These are phyloP conservation scores for Pontoporia blainvillei DNA, from an alignment of 2,113 vertebrate species.

Conservation along the genomic window DNA sequence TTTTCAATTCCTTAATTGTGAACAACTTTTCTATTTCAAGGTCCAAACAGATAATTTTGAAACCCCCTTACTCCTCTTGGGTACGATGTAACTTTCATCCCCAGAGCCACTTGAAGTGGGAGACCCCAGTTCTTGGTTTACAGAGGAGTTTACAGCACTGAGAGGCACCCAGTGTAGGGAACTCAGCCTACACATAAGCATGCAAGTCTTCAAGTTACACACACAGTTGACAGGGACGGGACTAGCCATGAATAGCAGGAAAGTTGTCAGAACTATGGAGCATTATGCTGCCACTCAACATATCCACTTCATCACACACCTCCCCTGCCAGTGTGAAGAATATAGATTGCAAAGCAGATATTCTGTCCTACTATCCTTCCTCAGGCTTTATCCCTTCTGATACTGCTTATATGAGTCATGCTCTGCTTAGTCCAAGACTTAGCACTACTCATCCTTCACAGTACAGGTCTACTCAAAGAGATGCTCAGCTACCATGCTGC, in stretches of 20 bases:
- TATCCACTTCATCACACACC: neutral
- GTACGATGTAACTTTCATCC: neutral
- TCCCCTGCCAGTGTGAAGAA: neutral
- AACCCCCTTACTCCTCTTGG: neutral
- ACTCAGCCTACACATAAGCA: neutral
- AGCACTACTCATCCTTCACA: neutral
- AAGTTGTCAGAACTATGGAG: neutral
- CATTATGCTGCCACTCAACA: neutral
- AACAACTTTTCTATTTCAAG: neutral
- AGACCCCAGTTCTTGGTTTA: neutral
- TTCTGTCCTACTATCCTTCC: neutral
- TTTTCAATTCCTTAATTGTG: conserved; percentile 31
- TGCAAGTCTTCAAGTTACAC: neutral
- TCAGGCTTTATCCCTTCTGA: neutral
- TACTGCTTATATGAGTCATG: neutral
- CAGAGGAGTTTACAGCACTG: neutral
- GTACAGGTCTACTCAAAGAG: neutral
- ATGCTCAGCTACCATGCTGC: neutral
- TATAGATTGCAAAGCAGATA: neutral
- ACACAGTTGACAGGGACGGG: neutral
- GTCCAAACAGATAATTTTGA: neutral
- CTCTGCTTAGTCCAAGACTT: neutral
- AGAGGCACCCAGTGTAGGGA: neutral
- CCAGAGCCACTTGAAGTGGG: neutral
- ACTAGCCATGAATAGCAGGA: neutral